Percentiles rank a stretch among this genome's conserved stretches.
These are phyloP conservation scores for Lithodes maja DNA, from an alignment of 2,888 invertebrate species.

Conservation along the genomic window DNA sequence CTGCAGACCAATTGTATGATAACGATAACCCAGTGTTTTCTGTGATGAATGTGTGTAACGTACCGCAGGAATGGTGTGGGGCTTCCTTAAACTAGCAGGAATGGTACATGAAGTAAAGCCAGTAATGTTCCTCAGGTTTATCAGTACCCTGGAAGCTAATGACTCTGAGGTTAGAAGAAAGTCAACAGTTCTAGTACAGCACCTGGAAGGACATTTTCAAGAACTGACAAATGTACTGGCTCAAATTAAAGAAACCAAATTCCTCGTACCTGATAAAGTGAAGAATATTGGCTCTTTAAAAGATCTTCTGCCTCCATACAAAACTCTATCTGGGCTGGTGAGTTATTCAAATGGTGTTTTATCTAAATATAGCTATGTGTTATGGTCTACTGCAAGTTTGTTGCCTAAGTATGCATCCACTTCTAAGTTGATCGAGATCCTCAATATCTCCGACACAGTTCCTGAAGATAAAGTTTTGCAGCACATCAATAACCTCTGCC, in stretches of 20 bases:
- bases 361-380: neutral
- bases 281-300: neutral
- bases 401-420: constrained; percentile 3
- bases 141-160: neutral
- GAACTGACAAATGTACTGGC: neutral
- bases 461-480: constrained; percentile 18
- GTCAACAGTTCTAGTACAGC: constrained; percentile 1
- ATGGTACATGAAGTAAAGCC: constrained; percentile 17
- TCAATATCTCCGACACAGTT: neutral
- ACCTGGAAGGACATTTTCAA: neutral
- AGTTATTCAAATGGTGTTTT: constrained; percentile 1
- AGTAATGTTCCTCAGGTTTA: constrained; percentile 9
- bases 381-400: constrained; percentile 34
- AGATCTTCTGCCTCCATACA: neutral
- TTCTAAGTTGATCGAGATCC: neutral
- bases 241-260: neutral
- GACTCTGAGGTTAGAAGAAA: constrained; percentile 12
- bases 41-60: constrained; percentile 25
- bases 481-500: constrained; percentile 21
- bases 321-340: constrained; percentile 25
- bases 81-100: constrained; percentile 30
- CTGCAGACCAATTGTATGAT: constrained; percentile 26
- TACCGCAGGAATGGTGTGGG: constrained; percentile 26
- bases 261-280: constrained; percentile 19
- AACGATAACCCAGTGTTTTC: constrained; percentile 10